phyloP scores from a whole-genome alignment of 2,797 vertebrate genomes.

The Ispidina lecontei region DNA sequence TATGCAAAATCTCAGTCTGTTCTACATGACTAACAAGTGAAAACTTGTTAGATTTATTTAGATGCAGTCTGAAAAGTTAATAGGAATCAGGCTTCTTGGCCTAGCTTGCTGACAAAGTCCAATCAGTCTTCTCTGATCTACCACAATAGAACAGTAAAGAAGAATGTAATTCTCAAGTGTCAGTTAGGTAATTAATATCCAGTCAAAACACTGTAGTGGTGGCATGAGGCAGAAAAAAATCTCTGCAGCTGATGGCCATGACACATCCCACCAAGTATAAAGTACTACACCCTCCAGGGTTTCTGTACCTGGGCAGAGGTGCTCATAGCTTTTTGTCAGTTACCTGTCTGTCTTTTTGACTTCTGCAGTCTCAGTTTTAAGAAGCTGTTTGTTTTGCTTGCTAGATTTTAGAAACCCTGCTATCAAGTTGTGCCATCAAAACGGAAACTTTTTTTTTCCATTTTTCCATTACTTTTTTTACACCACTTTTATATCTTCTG shows the following conservation, averaged over 20 bases:
- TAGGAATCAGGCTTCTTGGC: conserved; percentile 27
- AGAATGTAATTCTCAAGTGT: not conserved
- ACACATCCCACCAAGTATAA: not conserved
- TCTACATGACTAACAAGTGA: not conserved
- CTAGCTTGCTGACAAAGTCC: conserved; percentile 14
- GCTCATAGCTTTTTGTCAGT: not conserved
- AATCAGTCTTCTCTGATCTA: conserved; percentile 13
- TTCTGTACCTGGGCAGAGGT: not conserved
- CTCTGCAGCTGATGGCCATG: not conserved
- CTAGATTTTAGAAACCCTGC: not conserved
- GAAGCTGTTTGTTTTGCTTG: not conserved
- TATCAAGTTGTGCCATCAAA: not conserved
- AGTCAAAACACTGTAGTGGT: not conserved
- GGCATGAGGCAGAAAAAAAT: not conserved
- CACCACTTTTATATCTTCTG: conserved; percentile 44
- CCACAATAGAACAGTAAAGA: not conserved
- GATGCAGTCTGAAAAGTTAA: conserved; percentile 33
- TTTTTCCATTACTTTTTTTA: not conserved
- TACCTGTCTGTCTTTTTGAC: not conserved
- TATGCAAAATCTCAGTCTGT: conserved; percentile 35
- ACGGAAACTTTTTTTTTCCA: not conserved
- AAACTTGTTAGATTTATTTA: conserved; percentile 57
- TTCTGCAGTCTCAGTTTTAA: not conserved
- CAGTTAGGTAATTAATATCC: conserved; percentile 8
- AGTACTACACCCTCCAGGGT: not conserved